Conservation (phyloP, 2,797 vertebrate genomes). For the Enteromius viviparus region DNA sequence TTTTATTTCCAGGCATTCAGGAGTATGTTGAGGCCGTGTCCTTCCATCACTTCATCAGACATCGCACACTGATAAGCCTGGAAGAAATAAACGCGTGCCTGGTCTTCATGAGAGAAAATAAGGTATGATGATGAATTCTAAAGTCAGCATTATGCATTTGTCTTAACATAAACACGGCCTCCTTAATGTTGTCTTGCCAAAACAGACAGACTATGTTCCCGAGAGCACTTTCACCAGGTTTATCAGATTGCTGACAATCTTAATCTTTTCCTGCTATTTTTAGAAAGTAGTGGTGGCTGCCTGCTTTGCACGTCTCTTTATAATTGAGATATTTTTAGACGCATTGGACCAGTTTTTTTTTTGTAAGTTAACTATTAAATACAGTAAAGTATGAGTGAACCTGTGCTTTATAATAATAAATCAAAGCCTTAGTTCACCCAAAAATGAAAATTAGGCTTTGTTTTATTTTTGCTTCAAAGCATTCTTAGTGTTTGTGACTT, state of each 20-base stretch:
- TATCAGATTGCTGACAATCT: constrained; percentile 46
- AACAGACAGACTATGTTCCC: constrained; percentile 23
- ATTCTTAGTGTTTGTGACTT: too few relatives aligned
- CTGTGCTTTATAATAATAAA: too few relatives aligned
- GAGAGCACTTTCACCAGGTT: constrained; percentile 35
- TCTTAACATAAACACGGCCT: not conserved
- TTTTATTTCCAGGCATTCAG: constrained; percentile 84
- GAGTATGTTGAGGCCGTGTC: constrained; percentile 96
- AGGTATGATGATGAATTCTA: constrained; percentile 52
- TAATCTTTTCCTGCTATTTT: constrained; percentile 39
- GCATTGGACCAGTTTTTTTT: not conserved
- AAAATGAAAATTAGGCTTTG: too few relatives aligned
- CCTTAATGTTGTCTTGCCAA: not conserved
- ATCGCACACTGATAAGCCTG: constrained; percentile 91
- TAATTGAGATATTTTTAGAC: not conserved
- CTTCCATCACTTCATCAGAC: constrained; percentile 94
- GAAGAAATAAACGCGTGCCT: constrained; percentile 93
- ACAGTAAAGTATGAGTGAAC: too few relatives aligned
- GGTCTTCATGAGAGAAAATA: constrained; percentile 80
- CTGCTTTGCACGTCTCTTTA: constrained; percentile 10
- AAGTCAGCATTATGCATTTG: not conserved
- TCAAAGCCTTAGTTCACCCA: too few relatives aligned
- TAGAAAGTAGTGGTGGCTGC: not conserved
- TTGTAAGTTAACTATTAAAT: not conserved
- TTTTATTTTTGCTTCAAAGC: too few relatives aligned